Percentiles rank a stretch among this genome's conserved stretches.
These are phyloP conservation scores for Ondatra zibethicus DNA, from an alignment of 2,113 vertebrate species.

Conservation along the genomic window DNA sequence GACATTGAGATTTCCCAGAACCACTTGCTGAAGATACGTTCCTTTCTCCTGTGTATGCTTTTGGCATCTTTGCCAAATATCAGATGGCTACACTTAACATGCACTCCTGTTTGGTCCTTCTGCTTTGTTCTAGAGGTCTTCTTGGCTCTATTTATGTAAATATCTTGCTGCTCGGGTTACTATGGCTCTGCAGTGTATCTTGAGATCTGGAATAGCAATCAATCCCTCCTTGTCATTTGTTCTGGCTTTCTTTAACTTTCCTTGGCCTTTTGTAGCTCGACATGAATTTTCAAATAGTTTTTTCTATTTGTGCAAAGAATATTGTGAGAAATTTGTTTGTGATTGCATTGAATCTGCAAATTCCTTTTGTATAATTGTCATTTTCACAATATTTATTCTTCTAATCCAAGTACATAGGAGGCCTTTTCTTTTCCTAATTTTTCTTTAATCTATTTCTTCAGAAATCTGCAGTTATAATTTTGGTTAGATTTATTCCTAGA, in stretches of 20 bases:
- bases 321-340: background rate
- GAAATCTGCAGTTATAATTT: background rate
- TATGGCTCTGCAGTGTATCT: background rate
- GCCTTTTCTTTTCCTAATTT: background rate
- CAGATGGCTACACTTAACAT: background rate
- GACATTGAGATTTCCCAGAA: background rate
- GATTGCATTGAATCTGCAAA: background rate
- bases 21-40: background rate
- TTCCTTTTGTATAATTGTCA: background rate
- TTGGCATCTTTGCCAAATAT: background rate
- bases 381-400: background rate
- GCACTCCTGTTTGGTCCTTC: background rate
- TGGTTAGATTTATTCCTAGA: background rate
- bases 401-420: background rate
- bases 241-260: background rate
- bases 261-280: background rate
- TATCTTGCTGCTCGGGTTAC: background rate
- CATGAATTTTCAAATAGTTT: background rate
- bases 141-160: no score
- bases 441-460: background rate
- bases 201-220: background rate
- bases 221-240: background rate
- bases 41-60: background rate
- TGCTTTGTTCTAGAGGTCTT: background rate
- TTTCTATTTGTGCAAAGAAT: background rate